phyloP scores from a whole-genome alignment of 2,113 vertebrate species.

The Barbus barbus region DNA sequence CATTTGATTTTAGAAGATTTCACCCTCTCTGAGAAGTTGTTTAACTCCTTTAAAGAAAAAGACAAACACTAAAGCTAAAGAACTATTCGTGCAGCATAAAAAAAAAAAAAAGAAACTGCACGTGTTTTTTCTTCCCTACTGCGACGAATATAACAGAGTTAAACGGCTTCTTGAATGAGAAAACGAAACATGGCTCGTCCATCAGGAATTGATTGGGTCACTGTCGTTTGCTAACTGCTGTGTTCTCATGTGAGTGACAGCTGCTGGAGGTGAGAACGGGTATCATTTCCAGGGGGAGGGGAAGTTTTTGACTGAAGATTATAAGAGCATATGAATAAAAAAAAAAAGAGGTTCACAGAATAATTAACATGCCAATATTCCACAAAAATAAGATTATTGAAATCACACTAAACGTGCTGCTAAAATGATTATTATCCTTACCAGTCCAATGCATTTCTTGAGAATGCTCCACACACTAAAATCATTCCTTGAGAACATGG shows the following conservation, averaged over 20 bases:
- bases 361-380: background rate
- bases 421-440: slow-evolving; percentile 66
- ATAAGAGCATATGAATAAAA: background rate
- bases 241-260: background rate
- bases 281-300: background rate
- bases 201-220: background rate
- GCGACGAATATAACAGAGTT: background rate
- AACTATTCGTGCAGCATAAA: too few relatives aligned
- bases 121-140: background rate
- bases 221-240: background rate
- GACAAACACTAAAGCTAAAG: too few relatives aligned
- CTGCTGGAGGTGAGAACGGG: background rate
- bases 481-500: slow-evolving; percentile 91
- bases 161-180: background rate
- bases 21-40: too few relatives aligned
- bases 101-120: too few relatives aligned
- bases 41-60: too few relatives aligned
- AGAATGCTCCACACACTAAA: slow-evolving; percentile 95
- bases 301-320: background rate
- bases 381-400: background rate
- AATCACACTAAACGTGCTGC: background rate
- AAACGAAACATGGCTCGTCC: background rate
- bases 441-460: slow-evolving; percentile 96
- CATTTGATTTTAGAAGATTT: too few relatives aligned
- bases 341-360: background rate